Evolutionary conservation across 2,113 vertebrate genomes (phyloP).

Genomic region (Tragelaphus imberbis): DNA sequence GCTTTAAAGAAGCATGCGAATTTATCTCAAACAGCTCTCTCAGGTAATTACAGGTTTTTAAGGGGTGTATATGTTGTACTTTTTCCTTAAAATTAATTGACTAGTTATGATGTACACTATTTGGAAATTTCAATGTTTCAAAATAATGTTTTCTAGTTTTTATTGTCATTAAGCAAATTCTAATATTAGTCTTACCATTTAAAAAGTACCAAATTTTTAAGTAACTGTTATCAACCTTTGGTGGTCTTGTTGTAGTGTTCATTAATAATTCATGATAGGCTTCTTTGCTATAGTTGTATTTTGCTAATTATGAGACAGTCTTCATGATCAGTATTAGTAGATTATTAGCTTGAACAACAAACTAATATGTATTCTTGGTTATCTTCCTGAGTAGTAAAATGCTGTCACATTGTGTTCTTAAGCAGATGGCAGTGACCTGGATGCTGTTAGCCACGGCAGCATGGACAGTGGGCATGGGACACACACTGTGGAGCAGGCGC

Average conservation of each 20-base stretch:
- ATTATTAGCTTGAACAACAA: slow-evolving; percentile 39
- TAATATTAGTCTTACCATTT: slow-evolving; percentile 9
- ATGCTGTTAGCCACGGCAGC: slow-evolving; percentile 89
- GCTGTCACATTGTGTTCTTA: slow-evolving; percentile 70
- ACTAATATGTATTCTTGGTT: slow-evolving; percentile 5
- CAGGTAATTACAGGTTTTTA: slow-evolving; percentile 82
- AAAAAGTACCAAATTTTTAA: neutral
- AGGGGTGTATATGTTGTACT: neutral
- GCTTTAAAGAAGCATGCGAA: slow-evolving; percentile 87
- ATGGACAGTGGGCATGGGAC: slow-evolving; percentile 87
- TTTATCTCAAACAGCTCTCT: slow-evolving; percentile 82
- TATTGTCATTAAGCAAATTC: slow-evolving; percentile 11
- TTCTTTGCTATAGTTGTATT: neutral
- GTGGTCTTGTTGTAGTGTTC: neutral
- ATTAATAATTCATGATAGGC: neutral
- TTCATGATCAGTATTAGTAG: neutral
- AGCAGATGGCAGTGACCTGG: slow-evolving; percentile 88
- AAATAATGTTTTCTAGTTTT: slow-evolving; percentile 32
- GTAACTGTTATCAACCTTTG: neutral
- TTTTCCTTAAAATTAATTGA: slow-evolving; percentile 27
- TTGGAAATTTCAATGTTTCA: slow-evolving; percentile 28
- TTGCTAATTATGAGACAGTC: slow-evolving; percentile 27
- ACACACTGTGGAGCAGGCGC: slow-evolving; percentile 83
- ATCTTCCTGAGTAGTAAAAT: slow-evolving; percentile 61
- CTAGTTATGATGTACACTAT: neutral